Evolutionary conservation across 2,113 vertebrate species (phyloP), one percentile per base, ranked within the genome.

Genomic region (Odobenus rosmarus): DNA sequence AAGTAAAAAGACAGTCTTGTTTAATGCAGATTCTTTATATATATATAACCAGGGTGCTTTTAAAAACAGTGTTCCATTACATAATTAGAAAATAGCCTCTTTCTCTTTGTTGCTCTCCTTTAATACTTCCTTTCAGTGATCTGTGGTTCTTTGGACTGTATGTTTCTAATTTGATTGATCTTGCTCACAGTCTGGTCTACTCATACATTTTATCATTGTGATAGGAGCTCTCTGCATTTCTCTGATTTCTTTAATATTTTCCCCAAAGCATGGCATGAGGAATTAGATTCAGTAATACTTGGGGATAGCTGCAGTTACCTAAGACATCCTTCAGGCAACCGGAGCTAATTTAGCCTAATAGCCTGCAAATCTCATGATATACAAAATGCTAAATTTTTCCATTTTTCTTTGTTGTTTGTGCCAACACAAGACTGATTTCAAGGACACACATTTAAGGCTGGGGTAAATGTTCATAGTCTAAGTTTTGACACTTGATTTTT

Each of bases 331-430:
- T 82, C 77, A 74, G 94, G 95, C 92, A 95, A 67, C 93, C 8
- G 2, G 39, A 95, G 64, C 92, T 97, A 93, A 97, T 96, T 96
- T 90, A 97, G 42, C 59, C 42, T 89, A 96, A 97, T 93, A 96
- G 86, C 80, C 87, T 88, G 84, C 5, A 96, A 96, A 96, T 94
- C 88, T 96, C 88, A 93, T 80, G 95, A 79, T 93, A 93, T 59
- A 53, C 10, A 74, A 90, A 97, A 88, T 61, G 5, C 64, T 61
- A 53, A 90, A 55, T 24, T 84, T 89, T 93, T 95, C 33, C 19
- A 46, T 79, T 96, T 96, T 96, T 69, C 36, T 90, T 88, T 90
- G 85, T 46, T 89, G 46, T 88, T 93, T 95, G n/a, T 96, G 46
- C 57, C 46, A 92, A 86, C 28, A 69, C 4, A 81, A 74, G 87